phyloP scores from a whole-genome alignment of 2,113 vertebrate species.

The Sorex araneus region DNA sequence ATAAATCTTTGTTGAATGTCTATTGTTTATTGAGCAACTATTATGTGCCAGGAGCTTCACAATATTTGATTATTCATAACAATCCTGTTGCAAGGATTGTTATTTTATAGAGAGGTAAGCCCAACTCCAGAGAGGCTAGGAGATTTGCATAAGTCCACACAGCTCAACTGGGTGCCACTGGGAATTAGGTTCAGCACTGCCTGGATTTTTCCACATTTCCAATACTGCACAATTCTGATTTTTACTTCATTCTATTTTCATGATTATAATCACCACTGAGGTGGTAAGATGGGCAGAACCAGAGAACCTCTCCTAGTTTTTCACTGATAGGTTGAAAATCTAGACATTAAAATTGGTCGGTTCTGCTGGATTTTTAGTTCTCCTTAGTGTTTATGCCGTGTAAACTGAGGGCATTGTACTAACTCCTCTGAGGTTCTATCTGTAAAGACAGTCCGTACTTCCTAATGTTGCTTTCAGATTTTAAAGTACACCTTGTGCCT shows the following conservation, averaged over 20 bases:
- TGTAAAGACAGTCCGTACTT: background rate
- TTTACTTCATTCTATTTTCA: background rate
- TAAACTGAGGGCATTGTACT: background rate
- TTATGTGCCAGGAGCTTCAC: background rate
- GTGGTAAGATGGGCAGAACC: background rate
- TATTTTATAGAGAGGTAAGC: background rate
- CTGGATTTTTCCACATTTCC: background rate
- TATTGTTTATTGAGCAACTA: background rate
- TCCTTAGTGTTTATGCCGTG: background rate
- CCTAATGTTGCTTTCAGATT: background rate
- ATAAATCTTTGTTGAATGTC: background rate
- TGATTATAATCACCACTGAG: background rate
- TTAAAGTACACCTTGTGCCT: background rate
- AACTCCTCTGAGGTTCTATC: background rate
- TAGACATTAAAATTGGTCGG: background rate
- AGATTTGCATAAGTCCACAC: background rate
- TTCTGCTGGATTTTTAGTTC: background rate
- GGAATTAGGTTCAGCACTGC: too few relatives aligned
- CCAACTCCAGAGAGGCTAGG: background rate
- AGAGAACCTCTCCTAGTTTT: background rate
- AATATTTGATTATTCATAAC: background rate
- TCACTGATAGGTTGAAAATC: background rate
- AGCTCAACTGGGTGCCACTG: background rate
- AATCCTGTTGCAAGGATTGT: background rate
- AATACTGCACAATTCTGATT: background rate